phyloP scores from a whole-genome alignment of 2,888 invertebrate species.

The Tineola bisselliella region DNA sequence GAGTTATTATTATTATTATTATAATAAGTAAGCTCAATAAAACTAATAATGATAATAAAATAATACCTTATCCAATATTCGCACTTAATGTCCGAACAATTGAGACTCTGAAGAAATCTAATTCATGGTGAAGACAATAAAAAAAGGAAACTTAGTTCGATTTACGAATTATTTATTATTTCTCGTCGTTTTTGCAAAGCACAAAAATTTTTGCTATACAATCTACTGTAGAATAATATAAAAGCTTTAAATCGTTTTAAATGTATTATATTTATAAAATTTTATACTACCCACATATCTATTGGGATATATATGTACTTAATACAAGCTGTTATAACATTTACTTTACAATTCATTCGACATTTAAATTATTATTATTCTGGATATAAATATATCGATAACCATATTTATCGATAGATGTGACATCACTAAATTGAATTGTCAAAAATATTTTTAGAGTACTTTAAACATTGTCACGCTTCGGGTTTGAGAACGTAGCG shows the following conservation, averaged over 20 bases:
- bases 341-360: no score
- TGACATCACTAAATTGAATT: no score
- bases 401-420: no score
- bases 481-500: no score
- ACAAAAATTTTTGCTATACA: neutral
- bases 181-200: neutral
- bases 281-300: conserved; percentile 11
- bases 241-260: conserved; percentile 63
- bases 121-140: neutral
- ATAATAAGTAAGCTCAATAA: no score
- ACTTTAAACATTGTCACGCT: no score
- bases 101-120: neutral
- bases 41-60: no score
- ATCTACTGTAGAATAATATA: conserved; percentile 45
- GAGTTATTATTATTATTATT: no score
- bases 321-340: conserved; percentile 11
- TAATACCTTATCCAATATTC: neutral
- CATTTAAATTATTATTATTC: no score
- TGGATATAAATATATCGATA: no score
- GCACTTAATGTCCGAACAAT: neutral
- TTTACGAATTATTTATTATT: neutral
- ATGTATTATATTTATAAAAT: conserved; percentile 21
- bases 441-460: no score
- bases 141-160: neutral
- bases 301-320: conserved; percentile 10